Percentiles rank a stretch among this genome's conserved stretches.
Evolutionary conservation across 2,888 invertebrate species (phyloP).

Genomic region (Drosophila maculinotata): DNA sequence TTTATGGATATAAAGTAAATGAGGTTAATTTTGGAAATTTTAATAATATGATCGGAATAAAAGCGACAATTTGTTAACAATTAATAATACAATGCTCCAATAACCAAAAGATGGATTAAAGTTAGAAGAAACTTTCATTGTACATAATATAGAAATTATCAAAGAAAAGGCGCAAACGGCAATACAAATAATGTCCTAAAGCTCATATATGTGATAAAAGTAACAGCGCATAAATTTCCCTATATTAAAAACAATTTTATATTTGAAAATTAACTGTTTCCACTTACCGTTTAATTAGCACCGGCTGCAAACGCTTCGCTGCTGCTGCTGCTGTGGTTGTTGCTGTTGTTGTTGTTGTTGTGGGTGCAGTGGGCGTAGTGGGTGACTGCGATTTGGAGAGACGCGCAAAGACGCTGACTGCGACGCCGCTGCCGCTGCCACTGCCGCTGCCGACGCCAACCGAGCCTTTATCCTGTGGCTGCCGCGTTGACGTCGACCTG

Average conservation of each 20-base stretch:
- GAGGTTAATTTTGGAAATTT: no score
- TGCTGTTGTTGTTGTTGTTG: conserved; percentile 64
- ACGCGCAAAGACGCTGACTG: conserved; percentile 49
- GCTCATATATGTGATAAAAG: no score
- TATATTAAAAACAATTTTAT: background rate
- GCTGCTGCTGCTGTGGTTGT: conserved; percentile 40
- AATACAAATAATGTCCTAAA: no score
- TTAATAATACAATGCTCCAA: no score
- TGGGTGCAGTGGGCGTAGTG: conserved; percentile 61
- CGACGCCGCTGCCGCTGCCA: conserved; percentile 43
- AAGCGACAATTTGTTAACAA: no score
- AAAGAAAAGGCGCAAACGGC: no score
- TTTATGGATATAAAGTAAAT: no score
- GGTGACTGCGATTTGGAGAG: conserved; percentile 37
- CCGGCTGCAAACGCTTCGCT: conserved; percentile 59
- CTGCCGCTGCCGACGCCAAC: conserved; percentile 52
- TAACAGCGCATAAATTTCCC: no score
- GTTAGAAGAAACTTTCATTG: no score
- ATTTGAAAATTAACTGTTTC: background rate
- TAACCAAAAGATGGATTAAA: no score
- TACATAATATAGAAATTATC: no score
- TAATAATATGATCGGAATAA: no score
- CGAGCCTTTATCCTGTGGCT: conserved; percentile 81
- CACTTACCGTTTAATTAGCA: conserved; percentile 80
- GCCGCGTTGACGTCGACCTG: conserved; percentile 57